Base-by-base conservation (phyloP, 1,140 invertebrate species). In the Aphaenogaster floridana region DNA sequence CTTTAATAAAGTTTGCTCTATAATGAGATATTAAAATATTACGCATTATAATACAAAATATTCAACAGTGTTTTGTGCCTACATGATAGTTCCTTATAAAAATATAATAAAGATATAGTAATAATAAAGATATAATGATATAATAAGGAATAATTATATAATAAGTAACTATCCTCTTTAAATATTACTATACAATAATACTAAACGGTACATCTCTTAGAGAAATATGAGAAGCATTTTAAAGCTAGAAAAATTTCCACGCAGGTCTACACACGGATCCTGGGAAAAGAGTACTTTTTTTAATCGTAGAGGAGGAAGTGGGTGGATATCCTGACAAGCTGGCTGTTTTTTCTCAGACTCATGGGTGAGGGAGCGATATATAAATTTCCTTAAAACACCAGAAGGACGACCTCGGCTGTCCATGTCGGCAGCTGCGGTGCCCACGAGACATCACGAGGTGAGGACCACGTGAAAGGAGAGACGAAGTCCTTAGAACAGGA, bases 401-500 rank as follows among this genome's bases (percentile, higher is more conserved):
- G 86, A 90, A 88, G 81, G 90, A 81, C 86, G 76, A 72, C 83
- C 81, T 88, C 59, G 86, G 89, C 66, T 63, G 79, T 59, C 77
- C 54, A 50, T 36, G 48, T 7, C 79, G 61, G 89, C 90, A 90
- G 90, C 90, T 90, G 89, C 89, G 68, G 79, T 87, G 87, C 50
- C 87, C 63, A 87, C 77, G 91, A 77, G 83, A 88, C 81, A 88
- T 86, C 87, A 76, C 69, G 66, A 78, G 69, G 71, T 34, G 2
- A 84, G 71, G 69, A 79, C 83, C 77, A 86, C 86, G 89, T 88
- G 90, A 90, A 92, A 86, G 88, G 88, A 86, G 86, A 89, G 81
- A 89, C 87, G 84, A 92, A 88, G 92, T 94, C 92, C 92, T 94
- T 91, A 90, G 91, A 92, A 93, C 94, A 94, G 94, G 94, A 94